Base-by-base conservation (phyloP, 2,888 invertebrate genomes). In the Caenorhabditis virilis region DNA sequence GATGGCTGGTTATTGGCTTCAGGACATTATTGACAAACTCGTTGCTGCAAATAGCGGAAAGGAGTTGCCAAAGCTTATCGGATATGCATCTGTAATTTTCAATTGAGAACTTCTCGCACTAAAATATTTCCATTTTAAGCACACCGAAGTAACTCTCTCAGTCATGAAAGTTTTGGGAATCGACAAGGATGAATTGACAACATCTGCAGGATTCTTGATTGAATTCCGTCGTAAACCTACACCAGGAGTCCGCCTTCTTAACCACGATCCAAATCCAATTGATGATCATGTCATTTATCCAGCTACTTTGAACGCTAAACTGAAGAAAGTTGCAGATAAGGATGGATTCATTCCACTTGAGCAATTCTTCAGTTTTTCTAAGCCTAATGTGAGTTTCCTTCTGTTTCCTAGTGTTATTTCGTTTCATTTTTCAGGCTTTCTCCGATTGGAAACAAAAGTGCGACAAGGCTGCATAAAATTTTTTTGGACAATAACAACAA, bases 1-100 rank as follows among this genome's bases (percentile, higher is more conserved):
- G 64, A 78, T 78, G 78, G 75, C 64, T 35, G 76, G 77, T 33
- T 51, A 51, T 23, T 75, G 76, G 76, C 56, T 76, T 25, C 48
- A 71, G 20, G 48, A 73, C 38, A 35, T 75, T 20, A 11, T 76
- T 9, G 58, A 63, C 18, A 47, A 52, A 9, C 25, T 76, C 26
- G 36, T 49, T 13, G 49, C 47, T 16, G 61, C 62, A 2, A 53
- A 56, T 16, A 30, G 36, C 5, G 72, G 72, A 33, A 62, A 69
- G 36, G 59, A 62, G 16, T 53, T 58, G 11, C 55, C 45, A 4
- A 51, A 58, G 18, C 35, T 72, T 18, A 61, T 72, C 26, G 72
- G 74, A 47, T 76, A 68, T 42, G 74, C 76, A 11, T 74, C 76
- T 26, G 74, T 74, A 33, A 33, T 53, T 46, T 30, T 6, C 7